Evolutionary conservation across 2,113 vertebrate species (phyloP), one percentile per base, ranked within the genome.

Genomic region (Atrichornis clamosus): DNA sequence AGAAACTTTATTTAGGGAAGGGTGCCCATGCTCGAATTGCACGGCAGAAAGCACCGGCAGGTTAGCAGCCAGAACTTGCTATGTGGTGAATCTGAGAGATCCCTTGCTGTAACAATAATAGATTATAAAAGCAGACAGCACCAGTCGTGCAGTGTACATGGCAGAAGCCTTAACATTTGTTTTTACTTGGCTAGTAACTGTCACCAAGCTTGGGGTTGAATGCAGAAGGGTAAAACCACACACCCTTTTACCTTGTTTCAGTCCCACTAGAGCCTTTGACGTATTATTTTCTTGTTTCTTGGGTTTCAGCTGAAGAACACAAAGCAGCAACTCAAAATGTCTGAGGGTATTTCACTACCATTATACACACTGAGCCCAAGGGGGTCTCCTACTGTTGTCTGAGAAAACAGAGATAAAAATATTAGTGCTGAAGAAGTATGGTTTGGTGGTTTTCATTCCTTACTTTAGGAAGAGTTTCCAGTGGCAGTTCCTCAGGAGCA

Each of bases 1-100:
- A 69, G 63, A 91, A 81, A 65, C 19, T 47, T 12, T 27, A 19
- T 28, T 15, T 46, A 42, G 42, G 27, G 10, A 67, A 55, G 15
- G 15, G 5, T 67, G 23, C 39, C 39, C 2, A 1, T 2, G 10
- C 53, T 65, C 0, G 0, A 84, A 33, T 21, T 53, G 26, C 26
- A 67, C 39, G 42, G n/a, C 69, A n/a, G 22, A 68, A 81, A 37
- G 24, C 65, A 52, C n/a, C 55, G 6, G 7, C 21, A 47, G 30
- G 37, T 79, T 15, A 65, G 59, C 53, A 58, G 35, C 21, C 4
- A 0, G 42, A 78, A 64, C 23, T 59, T 73, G 12, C 53, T 14
- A 3, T 9, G 15, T 53, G 55, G 35, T 77, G 35, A 65, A 58
- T 58, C 17, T 70, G 56, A 58, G 26, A 56, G 32, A 28, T 62